Conservation (phyloP, 2,888 invertebrate genomes). For the Chirona hameri region DNA sequence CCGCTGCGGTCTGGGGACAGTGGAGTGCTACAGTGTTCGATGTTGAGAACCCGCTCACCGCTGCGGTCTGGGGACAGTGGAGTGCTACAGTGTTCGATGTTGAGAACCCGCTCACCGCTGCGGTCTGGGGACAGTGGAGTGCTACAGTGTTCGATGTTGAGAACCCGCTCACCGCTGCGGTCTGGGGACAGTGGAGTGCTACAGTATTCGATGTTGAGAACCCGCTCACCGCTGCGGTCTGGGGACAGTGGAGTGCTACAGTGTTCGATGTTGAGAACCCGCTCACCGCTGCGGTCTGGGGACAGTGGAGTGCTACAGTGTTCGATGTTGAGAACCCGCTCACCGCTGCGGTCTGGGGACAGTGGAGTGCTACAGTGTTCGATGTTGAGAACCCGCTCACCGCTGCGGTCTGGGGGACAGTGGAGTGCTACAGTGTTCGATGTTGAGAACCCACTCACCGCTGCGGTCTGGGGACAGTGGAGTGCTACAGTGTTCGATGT, state of each 20-base stretch:
- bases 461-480: constrained; percentile 45
- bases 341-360: constrained; percentile 44
- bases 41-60: constrained; percentile 31
- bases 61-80: constrained; percentile 45
- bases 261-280: no score
- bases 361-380: no score
- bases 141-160: no score
- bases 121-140: constrained; percentile 46
- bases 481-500: no score
- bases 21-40: no score
- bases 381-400: constrained; percentile 30
- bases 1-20: constrained; percentile 44
- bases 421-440: no score
- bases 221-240: constrained; percentile 37
- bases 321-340: not conserved
- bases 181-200: no score
- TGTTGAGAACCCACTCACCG: constrained; percentile 32
- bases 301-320: no score
- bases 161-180: constrained; percentile 35
- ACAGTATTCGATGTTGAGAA: no score
- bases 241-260: no score
- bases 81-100: no score
- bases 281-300: constrained; percentile 43
- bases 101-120: constrained; percentile 33
- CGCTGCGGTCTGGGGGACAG: constrained; percentile 43